Percentiles rank a stretch among this genome's conserved stretches.
Conservation (phyloP, 2,113 vertebrate genomes). For the Proteles cristata region DNA sequence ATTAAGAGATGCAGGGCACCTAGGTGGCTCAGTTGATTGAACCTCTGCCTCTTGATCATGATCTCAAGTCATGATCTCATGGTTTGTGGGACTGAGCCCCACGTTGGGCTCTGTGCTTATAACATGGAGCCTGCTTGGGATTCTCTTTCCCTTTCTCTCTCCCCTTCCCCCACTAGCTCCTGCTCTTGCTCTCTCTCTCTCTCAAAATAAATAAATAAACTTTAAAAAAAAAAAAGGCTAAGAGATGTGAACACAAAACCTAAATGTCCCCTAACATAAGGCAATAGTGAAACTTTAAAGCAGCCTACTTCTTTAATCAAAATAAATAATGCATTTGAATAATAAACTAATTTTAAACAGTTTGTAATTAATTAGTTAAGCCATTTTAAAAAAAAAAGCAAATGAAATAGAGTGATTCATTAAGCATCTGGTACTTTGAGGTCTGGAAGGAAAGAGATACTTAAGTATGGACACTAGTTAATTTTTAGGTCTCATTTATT, state of each 20-base stretch:
- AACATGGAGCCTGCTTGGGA: too few relatives aligned
- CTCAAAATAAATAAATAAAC: too few relatives aligned
- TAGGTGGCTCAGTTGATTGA: too few relatives aligned
- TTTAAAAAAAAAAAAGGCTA: neutral
- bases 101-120: too few relatives aligned
- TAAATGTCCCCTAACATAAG: conserved; percentile 53
- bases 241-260: conserved; percentile 54
- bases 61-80: too few relatives aligned
- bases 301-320: conserved; percentile 45
- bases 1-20: conserved; percentile 23
- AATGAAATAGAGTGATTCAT: conserved; percentile 64
- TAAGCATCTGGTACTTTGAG: conserved; percentile 59
- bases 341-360: conserved; percentile 48
- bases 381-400: conserved; percentile 71
- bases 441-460: neutral
- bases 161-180: too few relatives aligned
- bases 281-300: conserved; percentile 58
- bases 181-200: too few relatives aligned
- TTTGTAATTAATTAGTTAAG: conserved; percentile 52
- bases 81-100: too few relatives aligned
- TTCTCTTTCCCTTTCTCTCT: too few relatives aligned
- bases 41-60: too few relatives aligned
- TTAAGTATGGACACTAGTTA: conserved; percentile 37
- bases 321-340: conserved; percentile 66
- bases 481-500: conserved; percentile 55